Conservation (phyloP, 2,113 vertebrate species). For the Epinephelus fuscoguttatus region DNA sequence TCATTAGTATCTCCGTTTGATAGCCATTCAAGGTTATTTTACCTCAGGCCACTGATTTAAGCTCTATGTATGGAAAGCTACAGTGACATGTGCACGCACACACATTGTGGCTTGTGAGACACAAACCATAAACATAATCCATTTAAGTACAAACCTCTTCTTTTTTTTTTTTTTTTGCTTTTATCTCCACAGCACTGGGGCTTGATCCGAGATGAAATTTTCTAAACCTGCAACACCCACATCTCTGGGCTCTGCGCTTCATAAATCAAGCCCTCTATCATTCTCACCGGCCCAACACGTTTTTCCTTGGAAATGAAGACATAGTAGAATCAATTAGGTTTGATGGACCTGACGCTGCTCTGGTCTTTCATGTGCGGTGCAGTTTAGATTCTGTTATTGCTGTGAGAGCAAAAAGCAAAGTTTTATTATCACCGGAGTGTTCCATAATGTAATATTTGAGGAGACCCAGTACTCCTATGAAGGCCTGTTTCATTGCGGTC, state of each 20-base stretch:
- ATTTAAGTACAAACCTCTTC: constrained; percentile 64
- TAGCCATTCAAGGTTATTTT: constrained; percentile 53
- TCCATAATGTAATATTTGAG: constrained; percentile 73
- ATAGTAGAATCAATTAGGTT: constrained; percentile 78
- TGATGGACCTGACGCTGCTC: constrained; percentile 68
- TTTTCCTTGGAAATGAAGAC: constrained; percentile 78
- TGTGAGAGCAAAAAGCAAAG: constrained; percentile 62
- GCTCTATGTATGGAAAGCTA: constrained; percentile 33
- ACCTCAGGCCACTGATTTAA: constrained; percentile 61
- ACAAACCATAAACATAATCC: constrained; percentile 68
- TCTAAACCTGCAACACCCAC: constrained; percentile 50
- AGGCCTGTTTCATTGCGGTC: constrained; percentile 63
- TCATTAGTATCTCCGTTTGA: constrained; percentile 51
- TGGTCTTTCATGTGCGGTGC: constrained; percentile 53
- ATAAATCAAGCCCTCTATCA: constrained; percentile 70
- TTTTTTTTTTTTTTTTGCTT: constrained; percentile 20
- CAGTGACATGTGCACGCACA: constrained; percentile 13
- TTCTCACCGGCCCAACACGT: constrained; percentile 57
- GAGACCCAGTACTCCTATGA: constrained; percentile 49
- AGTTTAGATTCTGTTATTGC: constrained; percentile 65
- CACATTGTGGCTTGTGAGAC: constrained; percentile 11
- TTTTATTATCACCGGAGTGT: constrained; percentile 70
- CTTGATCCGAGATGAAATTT: constrained; percentile 64
- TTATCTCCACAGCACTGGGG: constrained; percentile 57
- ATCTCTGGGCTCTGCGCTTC: constrained; percentile 40